These are phyloP conservation scores for Oncorhynchus mykiss DNA, from an alignment of 2,113 vertebrate species.

Conservation along the genomic window DNA sequence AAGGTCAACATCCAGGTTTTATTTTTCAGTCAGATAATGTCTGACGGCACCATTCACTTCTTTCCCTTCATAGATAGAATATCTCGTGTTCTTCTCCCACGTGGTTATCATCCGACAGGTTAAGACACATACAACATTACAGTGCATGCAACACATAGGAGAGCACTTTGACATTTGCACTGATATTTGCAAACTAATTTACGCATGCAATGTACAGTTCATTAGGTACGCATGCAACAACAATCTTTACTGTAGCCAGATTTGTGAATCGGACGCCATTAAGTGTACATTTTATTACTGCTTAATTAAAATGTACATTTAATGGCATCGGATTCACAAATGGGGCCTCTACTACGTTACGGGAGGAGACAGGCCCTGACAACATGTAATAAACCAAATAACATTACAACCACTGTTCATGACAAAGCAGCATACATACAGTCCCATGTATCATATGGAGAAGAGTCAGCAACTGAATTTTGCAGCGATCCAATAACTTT, in stretches of 20 bases:
- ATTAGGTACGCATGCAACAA: constrained; percentile 7
- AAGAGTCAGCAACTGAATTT: too few species aligned
- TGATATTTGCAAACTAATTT: not conserved
- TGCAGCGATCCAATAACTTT: too few species aligned
- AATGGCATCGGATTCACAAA: too few species aligned
- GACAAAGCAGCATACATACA: too few species aligned
- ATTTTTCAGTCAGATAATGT: constrained; percentile 15
- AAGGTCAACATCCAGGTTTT: constrained; percentile 14
- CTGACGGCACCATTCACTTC: not conserved
- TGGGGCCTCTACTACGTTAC: too few species aligned
- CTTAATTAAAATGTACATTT: too few species aligned
- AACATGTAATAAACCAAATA: too few species aligned
- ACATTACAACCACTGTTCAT: too few species aligned
- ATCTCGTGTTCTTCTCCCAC: not conserved
- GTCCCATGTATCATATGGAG: too few species aligned
- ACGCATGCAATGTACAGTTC: constrained; percentile 26
- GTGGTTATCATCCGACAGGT: not conserved
- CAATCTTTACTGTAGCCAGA: not conserved
- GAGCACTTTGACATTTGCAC: constrained; percentile 1
- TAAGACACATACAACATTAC: not conserved
- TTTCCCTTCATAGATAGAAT: not conserved
- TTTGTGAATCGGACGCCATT: too few species aligned
- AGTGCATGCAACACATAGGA: constrained; percentile 30
- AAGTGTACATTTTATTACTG: too few species aligned
- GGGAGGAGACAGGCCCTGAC: too few species aligned